Evolutionary conservation across 1,140 invertebrate genomes (phyloP).

Genomic region (Ceratina japonica): DNA sequence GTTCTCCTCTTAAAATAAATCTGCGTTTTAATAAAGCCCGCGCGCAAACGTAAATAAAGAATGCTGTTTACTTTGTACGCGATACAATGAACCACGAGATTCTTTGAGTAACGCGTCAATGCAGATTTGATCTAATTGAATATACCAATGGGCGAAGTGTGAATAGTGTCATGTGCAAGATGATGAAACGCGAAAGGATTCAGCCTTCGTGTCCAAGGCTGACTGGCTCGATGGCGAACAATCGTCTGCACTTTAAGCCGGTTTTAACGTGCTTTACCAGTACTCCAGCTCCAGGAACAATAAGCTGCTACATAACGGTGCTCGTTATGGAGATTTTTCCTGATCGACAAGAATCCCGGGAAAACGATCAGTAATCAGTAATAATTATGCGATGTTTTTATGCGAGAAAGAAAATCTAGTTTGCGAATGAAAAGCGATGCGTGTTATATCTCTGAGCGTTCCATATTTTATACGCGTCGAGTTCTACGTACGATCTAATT

Average conservation of each 20-base stretch:
- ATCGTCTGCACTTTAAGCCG: conserved; percentile 49
- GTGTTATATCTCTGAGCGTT: too few species aligned
- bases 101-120: conserved; percentile 25
- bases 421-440: too few species aligned
- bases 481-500: too few species aligned
- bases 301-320: background rate
- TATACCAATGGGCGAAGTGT: conserved; percentile 34
- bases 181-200: conserved; percentile 72
- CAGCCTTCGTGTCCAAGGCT: conserved; percentile 70
- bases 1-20: too few species aligned
- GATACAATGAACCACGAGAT: background rate
- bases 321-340: too few species aligned
- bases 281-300: conserved; percentile 8
- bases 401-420: too few species aligned
- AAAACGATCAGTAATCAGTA: too few species aligned
- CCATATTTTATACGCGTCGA: too few species aligned
- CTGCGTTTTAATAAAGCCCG: too few species aligned
- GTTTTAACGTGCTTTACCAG: conserved; percentile 33
- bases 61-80: background rate
- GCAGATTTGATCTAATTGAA: conserved; percentile 53
- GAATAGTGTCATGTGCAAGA: conserved; percentile 55
- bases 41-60: too few species aligned
- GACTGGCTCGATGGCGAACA: conserved; percentile 51
- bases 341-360: too few species aligned
- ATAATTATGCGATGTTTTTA: too few species aligned